Percentiles rank a stretch among this genome's conserved stretches.
These are phyloP conservation scores for Gymnosoma rotundatum DNA, from an alignment of 2,888 invertebrate species.

Conservation along the genomic window DNA sequence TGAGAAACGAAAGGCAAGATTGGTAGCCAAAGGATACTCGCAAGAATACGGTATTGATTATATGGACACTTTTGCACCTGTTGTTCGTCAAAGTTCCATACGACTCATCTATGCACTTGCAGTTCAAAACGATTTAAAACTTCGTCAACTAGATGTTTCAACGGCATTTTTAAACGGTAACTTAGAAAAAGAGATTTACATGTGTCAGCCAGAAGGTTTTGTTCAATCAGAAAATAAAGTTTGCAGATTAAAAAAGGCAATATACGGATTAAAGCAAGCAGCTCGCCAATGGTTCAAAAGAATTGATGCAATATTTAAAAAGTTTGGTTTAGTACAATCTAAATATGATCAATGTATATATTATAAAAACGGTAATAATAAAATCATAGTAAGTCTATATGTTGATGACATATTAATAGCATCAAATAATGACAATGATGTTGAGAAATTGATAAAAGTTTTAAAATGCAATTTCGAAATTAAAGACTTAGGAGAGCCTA, in stretches of 20 bases:
- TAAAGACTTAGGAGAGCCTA: constrained; percentile 17
- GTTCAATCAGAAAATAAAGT: constrained; percentile 28
- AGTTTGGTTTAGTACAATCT: no score
- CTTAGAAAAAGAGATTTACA: constrained; percentile 21
- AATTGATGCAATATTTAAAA: neutral
- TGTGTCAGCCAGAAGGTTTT: constrained; percentile 32
- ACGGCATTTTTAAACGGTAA: constrained; percentile 58
- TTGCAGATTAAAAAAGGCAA: constrained; percentile 2
- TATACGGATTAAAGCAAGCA: no score
- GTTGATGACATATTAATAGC: constrained; percentile 7
- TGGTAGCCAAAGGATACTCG: constrained; percentile 11
- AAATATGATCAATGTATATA: constrained; percentile 4
- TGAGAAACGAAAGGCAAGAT: constrained; percentile 10
- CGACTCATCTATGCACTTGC: constrained; percentile 51
- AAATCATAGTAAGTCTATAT: neutral
- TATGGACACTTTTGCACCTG: neutral
- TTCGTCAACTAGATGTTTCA: constrained; percentile 56
- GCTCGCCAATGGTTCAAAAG: constrained; percentile 7
- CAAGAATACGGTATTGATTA: constrained; percentile 12
- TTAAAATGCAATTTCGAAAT: constrained; percentile 14
- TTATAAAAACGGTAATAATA: neutral
- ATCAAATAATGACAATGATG: neutral
- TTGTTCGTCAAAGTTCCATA: constrained; percentile 26
- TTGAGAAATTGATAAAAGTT: neutral
- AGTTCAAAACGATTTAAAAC: constrained; percentile 41